Percentiles rank a stretch among this genome's conserved stretches.
Evolutionary conservation across 2,797 vertebrate species (phyloP).

Genomic region (Zonotrichia albicollis): DNA sequence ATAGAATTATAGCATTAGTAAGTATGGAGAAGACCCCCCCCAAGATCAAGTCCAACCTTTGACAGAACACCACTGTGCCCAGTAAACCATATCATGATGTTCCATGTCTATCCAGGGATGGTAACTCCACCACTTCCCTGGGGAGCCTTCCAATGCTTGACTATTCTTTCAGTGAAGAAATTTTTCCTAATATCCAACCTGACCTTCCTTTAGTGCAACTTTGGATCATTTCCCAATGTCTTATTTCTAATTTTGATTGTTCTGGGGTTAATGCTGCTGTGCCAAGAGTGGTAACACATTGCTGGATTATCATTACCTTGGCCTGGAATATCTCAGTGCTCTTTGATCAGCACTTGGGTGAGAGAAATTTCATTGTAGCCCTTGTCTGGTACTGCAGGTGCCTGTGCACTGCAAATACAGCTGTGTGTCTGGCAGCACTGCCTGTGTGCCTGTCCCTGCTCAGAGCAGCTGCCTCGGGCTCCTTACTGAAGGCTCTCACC

Average conservation of each 20-base stretch:
- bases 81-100: background rate
- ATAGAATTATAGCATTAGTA: background rate
- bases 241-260: background rate
- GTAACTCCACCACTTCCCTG: background rate
- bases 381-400: background rate
- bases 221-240: background rate
- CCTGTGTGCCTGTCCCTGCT: background rate
- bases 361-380: background rate
- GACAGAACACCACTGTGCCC: background rate
- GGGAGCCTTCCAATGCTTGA: background rate
- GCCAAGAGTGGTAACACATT: background rate
- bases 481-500: background rate
- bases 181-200: background rate
- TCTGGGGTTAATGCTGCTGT: background rate
- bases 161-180: background rate
- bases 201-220: background rate
- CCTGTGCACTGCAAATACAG: constrained; percentile 17
- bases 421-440: background rate
- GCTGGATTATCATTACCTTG: background rate
- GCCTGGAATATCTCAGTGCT: background rate
- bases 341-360: constrained; percentile 29
- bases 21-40: background rate
- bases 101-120: background rate
- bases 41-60: background rate
- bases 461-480: background rate